Evolutionary conservation across 2,888 invertebrate species (phyloP), one percentile per base, ranked within the genome.

Genomic region (Agrochola lychnidis): DNA sequence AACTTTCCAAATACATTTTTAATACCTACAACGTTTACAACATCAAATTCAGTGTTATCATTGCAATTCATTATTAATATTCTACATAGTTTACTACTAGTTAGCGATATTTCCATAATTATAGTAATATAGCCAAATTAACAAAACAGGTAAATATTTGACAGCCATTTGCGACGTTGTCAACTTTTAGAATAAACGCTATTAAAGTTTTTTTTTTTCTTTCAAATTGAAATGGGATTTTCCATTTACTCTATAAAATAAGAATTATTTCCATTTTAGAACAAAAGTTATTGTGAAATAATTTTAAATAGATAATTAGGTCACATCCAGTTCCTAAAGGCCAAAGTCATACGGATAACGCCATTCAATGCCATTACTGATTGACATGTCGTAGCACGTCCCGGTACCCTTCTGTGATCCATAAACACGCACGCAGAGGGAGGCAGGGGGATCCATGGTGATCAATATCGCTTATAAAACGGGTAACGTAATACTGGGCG

Each of bases 261-360:
- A 36, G 7, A 16, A 40, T n/a, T n/a, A 19, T 48, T 72, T 40
- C 7, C 16, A n/a, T 59, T 51, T 56, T 36, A 10, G 19, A 36
- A 22, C 62, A 63, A 40, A 64, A n/a, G 6, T 30, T 30, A 82
- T 82, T 53, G 67, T 53, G 40, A 69, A 79, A 83, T 42, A 73
- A 66, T 62, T 45, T 45, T 45, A 62, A 72, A 79, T 64, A 79
- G 25, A 61, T 81, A 70, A 82, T 66, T 79, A 86, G 84, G 86
- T 73, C 81, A 76, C 68, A 73, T 76, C 75, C 61, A 75, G 45
- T 73, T 73, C 73, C 74, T 66, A 85, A 87, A 91, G 91, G 91
- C 89, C 89, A 91, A 92, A 91, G 90, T 90, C 90, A 90, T 73
- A 63, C 45, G 83, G 84, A 85, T 81, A 86, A 79, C 72, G 69